These are phyloP conservation scores for Delia radicum DNA, from an alignment of 1,140 invertebrate genomes.

Conservation along the genomic window DNA sequence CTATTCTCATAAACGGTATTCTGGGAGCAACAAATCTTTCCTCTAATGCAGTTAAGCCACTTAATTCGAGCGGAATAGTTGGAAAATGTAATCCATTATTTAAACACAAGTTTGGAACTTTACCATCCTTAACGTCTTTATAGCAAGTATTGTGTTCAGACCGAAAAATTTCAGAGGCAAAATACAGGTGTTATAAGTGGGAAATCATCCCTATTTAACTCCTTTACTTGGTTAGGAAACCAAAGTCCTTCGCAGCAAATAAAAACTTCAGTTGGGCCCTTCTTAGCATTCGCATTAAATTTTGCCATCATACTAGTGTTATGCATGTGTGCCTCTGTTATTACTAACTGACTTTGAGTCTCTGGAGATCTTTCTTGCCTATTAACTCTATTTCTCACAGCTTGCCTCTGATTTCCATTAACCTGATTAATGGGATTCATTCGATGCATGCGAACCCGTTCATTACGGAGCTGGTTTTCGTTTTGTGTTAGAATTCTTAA, in stretches of 20 bases:
- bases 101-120: neutral
- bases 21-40: neutral
- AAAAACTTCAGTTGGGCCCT: neutral
- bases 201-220: neutral
- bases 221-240: neutral
- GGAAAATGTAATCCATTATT: slow-evolving; percentile 3
- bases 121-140: neutral
- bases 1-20: slow-evolving; percentile 21
- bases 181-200: neutral
- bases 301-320: neutral
- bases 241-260: neutral
- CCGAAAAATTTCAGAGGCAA: neutral
- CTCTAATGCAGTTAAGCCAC: neutral
- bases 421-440: neutral
- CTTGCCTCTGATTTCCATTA: neutral
- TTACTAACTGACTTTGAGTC: neutral
- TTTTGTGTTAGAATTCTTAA: neutral
- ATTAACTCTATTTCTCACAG: neutral
- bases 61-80: neutral
- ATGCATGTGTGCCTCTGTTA: neutral
- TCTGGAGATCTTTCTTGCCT: neutral
- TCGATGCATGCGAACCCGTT: neutral
- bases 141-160: neutral
- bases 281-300: neutral
- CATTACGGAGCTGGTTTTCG: neutral